These are phyloP conservation scores for Cepaea nemoralis DNA, from an alignment of 1,140 invertebrate genomes.

Conservation along the genomic window DNA sequence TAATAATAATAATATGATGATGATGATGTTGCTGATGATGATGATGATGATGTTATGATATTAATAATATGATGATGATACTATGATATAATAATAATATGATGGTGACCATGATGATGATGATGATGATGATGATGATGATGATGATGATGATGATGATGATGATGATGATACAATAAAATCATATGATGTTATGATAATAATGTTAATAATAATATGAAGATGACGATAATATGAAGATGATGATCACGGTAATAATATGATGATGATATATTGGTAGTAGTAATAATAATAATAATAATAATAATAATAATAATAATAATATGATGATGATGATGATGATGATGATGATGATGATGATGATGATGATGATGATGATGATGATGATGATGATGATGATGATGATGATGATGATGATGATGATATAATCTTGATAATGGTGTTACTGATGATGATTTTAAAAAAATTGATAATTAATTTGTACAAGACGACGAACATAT, in stretches of 20 bases:
- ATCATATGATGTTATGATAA: not conserved
- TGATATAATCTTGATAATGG: not conserved
- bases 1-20: not conserved
- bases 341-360: slow-evolving; percentile 9
- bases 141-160: slow-evolving; percentile 8
- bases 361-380: slow-evolving; percentile 9
- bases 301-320: not conserved
- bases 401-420: slow-evolving; percentile 17
- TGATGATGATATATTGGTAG: not conserved
- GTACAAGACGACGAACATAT: not conserved
- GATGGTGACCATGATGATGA: not conserved
- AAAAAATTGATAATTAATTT: not conserved
- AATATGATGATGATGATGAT: not conserved
- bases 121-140: slow-evolving; percentile 4
- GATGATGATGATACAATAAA: not conserved
- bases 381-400: slow-evolving; percentile 3
- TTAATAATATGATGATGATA: not conserved
- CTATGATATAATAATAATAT: not conserved
- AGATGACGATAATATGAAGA: not conserved
- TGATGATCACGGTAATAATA: not conserved
- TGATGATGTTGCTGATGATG: not conserved
- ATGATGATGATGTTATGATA: not conserved
- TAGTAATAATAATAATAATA: not conserved
- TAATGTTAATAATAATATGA: not conserved
- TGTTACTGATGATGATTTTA: not conserved